Percentiles rank a stretch among this genome's conserved stretches.
Evolutionary conservation across 2,113 vertebrate species (phyloP).

Genomic region (Centropristis striata): DNA sequence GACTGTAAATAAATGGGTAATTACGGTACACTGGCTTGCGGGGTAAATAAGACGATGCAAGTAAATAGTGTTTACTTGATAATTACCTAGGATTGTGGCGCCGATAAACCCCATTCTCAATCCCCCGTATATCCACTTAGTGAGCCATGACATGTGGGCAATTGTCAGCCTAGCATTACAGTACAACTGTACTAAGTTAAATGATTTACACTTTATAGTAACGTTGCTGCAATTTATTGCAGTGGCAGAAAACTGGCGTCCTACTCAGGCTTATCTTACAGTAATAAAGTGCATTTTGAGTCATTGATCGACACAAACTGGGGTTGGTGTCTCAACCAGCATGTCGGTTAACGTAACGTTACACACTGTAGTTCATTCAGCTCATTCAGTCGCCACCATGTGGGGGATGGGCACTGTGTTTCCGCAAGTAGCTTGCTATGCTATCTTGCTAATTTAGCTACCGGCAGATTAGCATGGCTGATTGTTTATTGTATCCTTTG

Average conservation of each 20-base stretch:
- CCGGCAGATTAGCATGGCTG: slow-evolving; percentile 40
- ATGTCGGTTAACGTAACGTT: background rate
- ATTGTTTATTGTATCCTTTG: no score
- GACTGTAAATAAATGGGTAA: background rate
- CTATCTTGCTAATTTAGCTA: slow-evolving; percentile 30
- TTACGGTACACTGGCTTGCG: fast-evolving
- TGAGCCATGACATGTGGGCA: slow-evolving; percentile 65
- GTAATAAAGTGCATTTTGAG: background rate
- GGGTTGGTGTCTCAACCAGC: background rate
- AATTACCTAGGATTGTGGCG: background rate
- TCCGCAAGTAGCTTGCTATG: slow-evolving; percentile 29
- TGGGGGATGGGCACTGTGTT: slow-evolving; percentile 55
- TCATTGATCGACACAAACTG: background rate
- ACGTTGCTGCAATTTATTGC: background rate
- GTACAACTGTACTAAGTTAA: background rate
- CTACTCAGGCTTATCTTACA: background rate
- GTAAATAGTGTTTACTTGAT: background rate
- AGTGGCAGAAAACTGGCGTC: fast-evolving
- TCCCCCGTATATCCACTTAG: background rate
- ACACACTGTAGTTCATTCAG: slow-evolving; percentile 28
- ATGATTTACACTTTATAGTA: background rate
- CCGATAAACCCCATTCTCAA: background rate
- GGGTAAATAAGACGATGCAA: background rate
- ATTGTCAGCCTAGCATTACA: slow-evolving; percentile 4
- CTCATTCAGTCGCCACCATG: slow-evolving; percentile 28